These are phyloP conservation scores for Frieseomelitta varia DNA, from an alignment of 1,140 invertebrate species.

Conservation along the genomic window DNA sequence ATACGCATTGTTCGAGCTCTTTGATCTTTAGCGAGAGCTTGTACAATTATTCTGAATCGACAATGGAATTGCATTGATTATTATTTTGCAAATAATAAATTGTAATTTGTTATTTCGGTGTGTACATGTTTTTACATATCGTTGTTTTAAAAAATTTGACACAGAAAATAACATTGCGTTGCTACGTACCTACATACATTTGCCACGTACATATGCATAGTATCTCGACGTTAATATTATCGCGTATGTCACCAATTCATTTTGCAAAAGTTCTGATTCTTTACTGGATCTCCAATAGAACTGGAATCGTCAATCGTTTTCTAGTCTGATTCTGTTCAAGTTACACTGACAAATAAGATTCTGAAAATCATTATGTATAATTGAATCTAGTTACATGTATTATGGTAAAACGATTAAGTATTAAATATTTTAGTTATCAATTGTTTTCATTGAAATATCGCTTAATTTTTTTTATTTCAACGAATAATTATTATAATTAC, in stretches of 20 bases:
- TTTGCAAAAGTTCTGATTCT: slow-evolving; percentile 85
- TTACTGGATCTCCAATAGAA: slow-evolving; percentile 77
- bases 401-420: not conserved
- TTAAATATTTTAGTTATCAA: not conserved
- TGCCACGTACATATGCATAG: no score
- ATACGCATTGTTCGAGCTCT: not conserved
- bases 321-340: not conserved
- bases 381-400: not conserved
- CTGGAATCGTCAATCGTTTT: slow-evolving; percentile 31
- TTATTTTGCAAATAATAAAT: no score
- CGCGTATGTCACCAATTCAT: slow-evolving; percentile 84
- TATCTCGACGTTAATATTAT: slow-evolving; percentile 82
- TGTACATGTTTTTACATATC: not conserved
- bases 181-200: slow-evolving; percentile 80
- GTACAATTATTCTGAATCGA: not conserved
- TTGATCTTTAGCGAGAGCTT: not conserved
- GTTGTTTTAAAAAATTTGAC: not conserved
- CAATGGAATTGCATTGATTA: no score
- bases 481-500: not conserved
- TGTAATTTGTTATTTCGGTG: no score
- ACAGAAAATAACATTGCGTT: slow-evolving; percentile 79
- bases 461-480: not conserved
- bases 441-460: not conserved
- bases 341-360: not conserved
- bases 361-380: not conserved